These are phyloP conservation scores for Ascidia mentula DNA, from an alignment of 23 tunicate species.

Conservation along the genomic window DNA sequence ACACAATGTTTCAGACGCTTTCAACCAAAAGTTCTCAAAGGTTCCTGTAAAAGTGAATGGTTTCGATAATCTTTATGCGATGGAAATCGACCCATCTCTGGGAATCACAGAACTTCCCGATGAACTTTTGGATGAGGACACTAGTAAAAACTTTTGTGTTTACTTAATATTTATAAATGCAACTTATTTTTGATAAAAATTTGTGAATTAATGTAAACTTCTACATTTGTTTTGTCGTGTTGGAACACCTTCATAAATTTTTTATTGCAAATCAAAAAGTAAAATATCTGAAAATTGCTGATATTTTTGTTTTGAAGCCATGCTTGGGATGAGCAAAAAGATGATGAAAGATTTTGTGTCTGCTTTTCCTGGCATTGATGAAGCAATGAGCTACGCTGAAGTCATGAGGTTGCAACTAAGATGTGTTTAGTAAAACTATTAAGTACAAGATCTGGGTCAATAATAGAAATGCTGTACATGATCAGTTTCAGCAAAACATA, in stretches of 20 bases:
- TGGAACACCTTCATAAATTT: neutral
- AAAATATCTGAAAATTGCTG: neutral
- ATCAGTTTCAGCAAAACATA: too few relatives aligned
- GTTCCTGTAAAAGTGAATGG: slow-evolving; percentile 96
- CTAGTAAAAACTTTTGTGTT: slow-evolving; percentile 25
- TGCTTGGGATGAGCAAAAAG: slow-evolving; percentile 81
- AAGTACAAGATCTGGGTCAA: neutral
- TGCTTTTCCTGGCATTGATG: slow-evolving; percentile 97
- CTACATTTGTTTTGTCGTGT: neutral
- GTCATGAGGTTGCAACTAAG: slow-evolving; percentile 58
- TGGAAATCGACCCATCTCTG: slow-evolving; percentile 97
- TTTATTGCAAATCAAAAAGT: neutral
- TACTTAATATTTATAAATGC: neutral
- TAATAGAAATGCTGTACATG: neutral
- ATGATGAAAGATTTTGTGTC: slow-evolving; percentile 73
- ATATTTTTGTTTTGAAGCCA: slow-evolving; percentile 15
- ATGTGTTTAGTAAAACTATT: neutral
- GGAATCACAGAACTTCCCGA: slow-evolving; percentile 95
- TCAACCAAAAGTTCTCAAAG: slow-evolving; percentile 92
- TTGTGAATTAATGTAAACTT: neutral
- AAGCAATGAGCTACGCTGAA: slow-evolving; percentile 95
- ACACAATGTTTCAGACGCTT: slow-evolving; percentile 95
- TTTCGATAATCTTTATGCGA: slow-evolving; percentile 84
- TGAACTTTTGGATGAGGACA: slow-evolving; percentile 66
- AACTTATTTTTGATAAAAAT: too few relatives aligned